Evolutionary conservation across 2,797 vertebrate genomes (phyloP), one percentile per base, ranked within the genome.

Genomic region (Okamejei kenojei): DNA sequence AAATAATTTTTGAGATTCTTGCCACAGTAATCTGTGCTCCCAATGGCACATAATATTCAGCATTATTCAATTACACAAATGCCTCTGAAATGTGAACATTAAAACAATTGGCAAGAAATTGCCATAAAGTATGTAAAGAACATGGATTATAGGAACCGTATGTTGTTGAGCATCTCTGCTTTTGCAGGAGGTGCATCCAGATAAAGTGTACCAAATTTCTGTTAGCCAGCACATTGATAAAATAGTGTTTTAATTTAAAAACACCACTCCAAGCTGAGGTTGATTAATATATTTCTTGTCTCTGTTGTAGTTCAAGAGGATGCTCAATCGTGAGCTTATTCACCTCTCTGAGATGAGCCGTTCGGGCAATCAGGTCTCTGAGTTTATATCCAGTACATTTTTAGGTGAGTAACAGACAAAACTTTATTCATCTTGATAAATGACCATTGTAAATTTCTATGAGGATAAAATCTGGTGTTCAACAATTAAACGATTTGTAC

Each of bases 271-370:
- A 90, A 76, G 29, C 74, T 92, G 23, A 45, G 71, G 58, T 54
- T 45, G 29, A 92, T 58, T 92, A 54, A 58, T 93, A 81, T 86
- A 81, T 86, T 90, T 61, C 71, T n/a, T 94, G 90, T 93, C 68
- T 93, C 96, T 90, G 94, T 13, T 97, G 94, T 95, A 99, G 99
- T 99, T 99, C 96, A 99, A 99, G 96, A 98, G 99, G 96, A 99
- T 99, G 98, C 96, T 99, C 94, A 99, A 99, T 95, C 97, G 99
- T 94, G 98, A 99, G 95, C 97, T 99, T 93, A 99, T 97, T 94
- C 98, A 99, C 95, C 97, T 99, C 86, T 99, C 98, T 93, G 98
- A 99, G 97, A 99, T 99, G 98, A 99, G 98, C 96, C 97, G 98
- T 80, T 99, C 98, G 94, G 99, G 98, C 95, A 99, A 99, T 95